phyloP scores from a whole-genome alignment of 2,113 vertebrate species.

The Ophiodon elongatus region DNA sequence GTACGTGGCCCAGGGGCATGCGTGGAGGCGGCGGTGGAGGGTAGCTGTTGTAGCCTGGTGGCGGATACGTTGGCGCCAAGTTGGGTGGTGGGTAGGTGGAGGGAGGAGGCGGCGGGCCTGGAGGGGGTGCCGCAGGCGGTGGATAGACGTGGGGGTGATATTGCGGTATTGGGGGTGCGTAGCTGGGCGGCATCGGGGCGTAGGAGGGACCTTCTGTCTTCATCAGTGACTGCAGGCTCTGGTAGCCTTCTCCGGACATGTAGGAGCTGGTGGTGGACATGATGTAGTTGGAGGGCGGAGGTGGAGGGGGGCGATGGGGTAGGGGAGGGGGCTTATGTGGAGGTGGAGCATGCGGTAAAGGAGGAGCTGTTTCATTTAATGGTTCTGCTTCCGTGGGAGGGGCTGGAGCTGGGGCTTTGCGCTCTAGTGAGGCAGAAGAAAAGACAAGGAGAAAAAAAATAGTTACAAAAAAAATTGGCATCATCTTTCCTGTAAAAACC shows the following conservation, averaged over 20 bases:
- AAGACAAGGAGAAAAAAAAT: constrained; percentile 6
- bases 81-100: constrained; percentile 85
- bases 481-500: not conserved
- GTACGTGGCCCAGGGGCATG: constrained; percentile 90
- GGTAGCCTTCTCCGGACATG: constrained; percentile 96
- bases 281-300: constrained; percentile 92
- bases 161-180: constrained; percentile 90
- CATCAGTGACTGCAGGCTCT: constrained; percentile 98
- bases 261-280: constrained; percentile 98
- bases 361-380: constrained; percentile 89
- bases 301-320: constrained; percentile 92
- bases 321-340: constrained; percentile 93
- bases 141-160: constrained; percentile 92
- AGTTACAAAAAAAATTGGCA: not conserved
- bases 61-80: constrained; percentile 89
- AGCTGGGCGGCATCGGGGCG: constrained; percentile 88
- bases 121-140: constrained; percentile 88
- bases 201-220: constrained; percentile 95
- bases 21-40: constrained; percentile 88
- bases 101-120: constrained; percentile 85
- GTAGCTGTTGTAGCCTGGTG: constrained; percentile 92
- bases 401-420: constrained; percentile 88
- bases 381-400: constrained; percentile 81
- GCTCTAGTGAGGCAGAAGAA: constrained; percentile 80
- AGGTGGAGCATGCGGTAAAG: constrained; percentile 90